Conservation (phyloP, 1,140 invertebrate species). For the Tigriopus japonicus region DNA sequence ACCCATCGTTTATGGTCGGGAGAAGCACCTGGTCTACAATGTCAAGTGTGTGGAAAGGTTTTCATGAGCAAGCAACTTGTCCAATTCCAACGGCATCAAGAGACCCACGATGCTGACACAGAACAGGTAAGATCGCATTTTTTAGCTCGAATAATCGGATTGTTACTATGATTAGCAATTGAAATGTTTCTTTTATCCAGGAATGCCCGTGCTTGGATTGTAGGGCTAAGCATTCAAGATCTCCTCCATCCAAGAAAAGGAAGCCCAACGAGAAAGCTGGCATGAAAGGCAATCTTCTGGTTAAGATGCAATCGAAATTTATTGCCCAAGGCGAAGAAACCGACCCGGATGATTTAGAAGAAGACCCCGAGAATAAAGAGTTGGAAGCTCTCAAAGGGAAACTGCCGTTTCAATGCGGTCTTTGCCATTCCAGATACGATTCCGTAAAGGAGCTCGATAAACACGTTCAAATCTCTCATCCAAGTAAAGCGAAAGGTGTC, state of each 20-base stretch:
- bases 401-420: not conserved
- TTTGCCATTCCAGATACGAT: not conserved
- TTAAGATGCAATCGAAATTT: not conserved
- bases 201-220: not conserved
- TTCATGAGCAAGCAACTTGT: not conserved
- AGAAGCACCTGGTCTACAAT: not conserved
- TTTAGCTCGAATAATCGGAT: not conserved
- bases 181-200: not conserved
- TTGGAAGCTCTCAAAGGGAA: no score
- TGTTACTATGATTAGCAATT: not conserved
- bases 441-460: not conserved
- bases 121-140: not conserved
- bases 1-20: not conserved
- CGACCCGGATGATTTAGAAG: not conserved
- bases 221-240: not conserved
- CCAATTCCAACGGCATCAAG: not conserved
- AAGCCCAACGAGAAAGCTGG: no score
- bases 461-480: not conserved
- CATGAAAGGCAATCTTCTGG: not conserved
- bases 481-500: not conserved
- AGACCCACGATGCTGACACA: not conserved
- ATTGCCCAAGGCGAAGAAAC: not conserved
- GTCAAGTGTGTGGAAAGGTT: not conserved
- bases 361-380: no score
- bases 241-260: no score